Conservation (phyloP, 2,113 vertebrate species). For the Erythrocebus patas region DNA sequence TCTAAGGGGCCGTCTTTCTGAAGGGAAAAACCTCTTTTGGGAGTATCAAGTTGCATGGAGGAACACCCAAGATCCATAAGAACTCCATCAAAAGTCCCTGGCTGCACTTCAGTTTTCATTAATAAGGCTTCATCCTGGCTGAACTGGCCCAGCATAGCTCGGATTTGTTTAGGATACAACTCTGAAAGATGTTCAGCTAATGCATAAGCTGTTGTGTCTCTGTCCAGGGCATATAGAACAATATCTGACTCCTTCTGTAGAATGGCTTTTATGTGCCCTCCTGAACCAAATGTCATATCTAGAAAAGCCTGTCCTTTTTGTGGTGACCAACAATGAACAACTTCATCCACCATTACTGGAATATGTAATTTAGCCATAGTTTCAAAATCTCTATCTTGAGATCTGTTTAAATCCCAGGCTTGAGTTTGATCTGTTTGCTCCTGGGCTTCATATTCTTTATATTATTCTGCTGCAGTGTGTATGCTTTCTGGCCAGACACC, state of each 20-base stretch:
- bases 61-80: conserved; percentile 95
- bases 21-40: conserved; percentile 93
- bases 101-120: conserved; percentile 82
- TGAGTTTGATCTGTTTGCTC: conserved; percentile 36
- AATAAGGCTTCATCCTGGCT: conserved; percentile 89
- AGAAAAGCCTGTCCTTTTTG: conserved; percentile 91
- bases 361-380: conserved; percentile 74
- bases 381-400: conserved; percentile 25
- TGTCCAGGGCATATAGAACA: conserved; percentile 89
- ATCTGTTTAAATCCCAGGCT: conserved; percentile 40
- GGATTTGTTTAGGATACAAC: conserved; percentile 84
- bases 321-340: conserved; percentile 84
- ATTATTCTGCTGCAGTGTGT: conserved; percentile 54
- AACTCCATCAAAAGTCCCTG: conserved; percentile 89
- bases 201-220: conserved; percentile 90
- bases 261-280: conserved; percentile 92
- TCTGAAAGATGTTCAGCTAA: conserved; percentile 87
- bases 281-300: conserved; percentile 97
- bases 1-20: conserved; percentile 95
- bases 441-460: conserved; percentile 53
- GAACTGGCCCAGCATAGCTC: conserved; percentile 90
- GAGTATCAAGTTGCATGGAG: conserved; percentile 94
- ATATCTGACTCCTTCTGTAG: conserved; percentile 83
- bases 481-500: conserved; percentile 61
- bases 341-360: conserved; percentile 89